These are phyloP conservation scores for Choristoneura fumiferana DNA, from an alignment of 1,140 invertebrate species.

Conservation along the genomic window DNA sequence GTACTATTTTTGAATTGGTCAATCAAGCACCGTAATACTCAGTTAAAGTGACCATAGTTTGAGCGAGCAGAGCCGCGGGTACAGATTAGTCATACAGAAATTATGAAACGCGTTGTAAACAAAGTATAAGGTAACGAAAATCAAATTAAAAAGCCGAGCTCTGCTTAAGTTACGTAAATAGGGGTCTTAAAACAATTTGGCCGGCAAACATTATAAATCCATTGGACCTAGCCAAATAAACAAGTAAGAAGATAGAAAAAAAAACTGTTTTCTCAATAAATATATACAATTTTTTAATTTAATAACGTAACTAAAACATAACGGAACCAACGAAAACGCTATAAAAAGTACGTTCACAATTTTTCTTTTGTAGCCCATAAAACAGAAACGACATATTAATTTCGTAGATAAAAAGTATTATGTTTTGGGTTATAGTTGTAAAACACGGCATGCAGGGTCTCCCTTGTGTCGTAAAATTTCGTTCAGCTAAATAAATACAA, in stretches of 20 bases:
- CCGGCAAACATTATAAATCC: not conserved
- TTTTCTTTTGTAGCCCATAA: slow-evolving; percentile 26
- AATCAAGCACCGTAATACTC: too few relatives aligned
- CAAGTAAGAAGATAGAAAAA: too few relatives aligned
- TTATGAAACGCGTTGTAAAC: too few relatives aligned
- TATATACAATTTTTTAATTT: too few relatives aligned
- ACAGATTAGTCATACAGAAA: too few relatives aligned
- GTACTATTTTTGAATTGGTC: too few relatives aligned
- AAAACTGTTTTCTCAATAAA: too few relatives aligned
- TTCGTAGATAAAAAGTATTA: slow-evolving; percentile 31
- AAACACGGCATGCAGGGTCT: slow-evolving; percentile 31
- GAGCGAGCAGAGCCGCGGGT: too few relatives aligned
- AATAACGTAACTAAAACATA: not conserved
- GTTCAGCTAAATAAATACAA: slow-evolving; percentile 26
- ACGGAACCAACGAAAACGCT: not conserved
- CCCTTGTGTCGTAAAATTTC: slow-evolving; percentile 26
- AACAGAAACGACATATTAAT: slow-evolving; percentile 31
- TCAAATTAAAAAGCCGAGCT: not conserved
- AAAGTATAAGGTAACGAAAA: too few relatives aligned
- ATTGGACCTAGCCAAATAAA: not conserved
- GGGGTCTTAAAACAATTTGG: not conserved
- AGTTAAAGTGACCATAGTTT: too few relatives aligned
- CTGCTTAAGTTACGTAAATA: not conserved
- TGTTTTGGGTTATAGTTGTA: slow-evolving; percentile 31
- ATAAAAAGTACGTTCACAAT: slow-evolving; percentile 29